Evolutionary conservation across 2,797 vertebrate genomes (phyloP), one percentile per base, ranked within the genome.

Genomic region (Toxotes lorentzi): DNA sequence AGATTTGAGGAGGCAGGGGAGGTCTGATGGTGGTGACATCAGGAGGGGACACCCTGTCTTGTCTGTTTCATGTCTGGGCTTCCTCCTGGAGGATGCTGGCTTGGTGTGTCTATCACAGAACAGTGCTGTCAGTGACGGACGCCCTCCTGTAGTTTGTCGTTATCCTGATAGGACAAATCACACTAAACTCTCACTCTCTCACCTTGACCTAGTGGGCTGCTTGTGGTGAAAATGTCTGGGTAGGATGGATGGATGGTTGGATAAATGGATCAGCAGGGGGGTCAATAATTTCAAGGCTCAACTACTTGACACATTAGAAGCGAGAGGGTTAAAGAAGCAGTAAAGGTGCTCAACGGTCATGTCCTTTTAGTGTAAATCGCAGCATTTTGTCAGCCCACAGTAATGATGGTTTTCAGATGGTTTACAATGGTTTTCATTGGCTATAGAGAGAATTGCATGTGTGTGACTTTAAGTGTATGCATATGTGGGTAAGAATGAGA

Each of bases 21-120:
- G 89, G 89, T 90, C 91, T 94, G 89, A 90, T 86, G 88, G 72
- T 80, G 82, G 90, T 93, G 93, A 93, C 93, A 93, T 93, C 91
- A 91, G 89, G 88, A 91, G 81, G 92, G 90, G 92, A 93, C 90
- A 91, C 89, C 91, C 88, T 93, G 93, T 93, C 92, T 91, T 70
- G 63, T 91, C 90, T 89, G 90, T 92, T 94, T 94, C 88, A 93
- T 92, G 92, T 94, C 92, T 82, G 78, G 79, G 82, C 83, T 88
- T 91, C 86, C 88, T 89, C 90, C 90, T 86, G 86, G 82, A 91
- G 91, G 81, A 91, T 89, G 86, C 83, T 27, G 64, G 79, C 70
- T 88, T 65, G 75, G 75, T 85, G 82, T 91, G 91, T 89, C 89
- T 86, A 81, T 94, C 93, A 90, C 87, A 86, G 74, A 84, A 47